Percentiles rank a stretch among this genome's conserved stretches.
phyloP scores from a whole-genome alignment of 1,140 invertebrate genomes.

The Spodoptera frugiperda region DNA sequence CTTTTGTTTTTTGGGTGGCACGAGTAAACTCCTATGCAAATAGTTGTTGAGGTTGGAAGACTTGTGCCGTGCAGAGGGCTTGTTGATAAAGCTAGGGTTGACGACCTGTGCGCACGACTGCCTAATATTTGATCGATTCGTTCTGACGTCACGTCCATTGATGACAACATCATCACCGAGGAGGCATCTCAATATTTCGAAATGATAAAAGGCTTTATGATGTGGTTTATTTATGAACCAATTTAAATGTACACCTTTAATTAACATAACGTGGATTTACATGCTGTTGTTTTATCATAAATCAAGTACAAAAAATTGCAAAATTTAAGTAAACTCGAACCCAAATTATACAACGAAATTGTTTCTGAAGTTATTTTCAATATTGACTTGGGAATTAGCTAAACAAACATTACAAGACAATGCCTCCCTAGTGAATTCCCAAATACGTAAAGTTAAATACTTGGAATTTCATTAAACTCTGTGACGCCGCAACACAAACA shows the following conservation, averaged over 20 bases:
- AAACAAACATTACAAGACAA: constrained; percentile 49
- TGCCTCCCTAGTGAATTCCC: constrained; percentile 47
- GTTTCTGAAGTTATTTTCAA: constrained; percentile 12
- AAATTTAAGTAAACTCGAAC: too few relatives aligned
- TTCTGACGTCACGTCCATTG: constrained; percentile 68
- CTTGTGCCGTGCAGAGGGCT: constrained; percentile 52
- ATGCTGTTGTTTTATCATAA: too few relatives aligned
- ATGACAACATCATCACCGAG: constrained; percentile 2
- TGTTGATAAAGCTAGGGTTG: constrained; percentile 81
- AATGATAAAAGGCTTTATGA: neutral
- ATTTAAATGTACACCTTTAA: too few relatives aligned
- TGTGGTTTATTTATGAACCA: too few relatives aligned
- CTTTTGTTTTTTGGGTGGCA: constrained; percentile 33
- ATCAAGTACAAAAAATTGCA: too few relatives aligned
- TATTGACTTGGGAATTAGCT: constrained; percentile 19
- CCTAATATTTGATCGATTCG: constrained; percentile 66
- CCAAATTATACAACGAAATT: neutral
- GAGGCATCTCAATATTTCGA: constrained; percentile 1
- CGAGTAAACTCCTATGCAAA: constrained; percentile 64
- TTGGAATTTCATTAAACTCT: constrained; percentile 63
- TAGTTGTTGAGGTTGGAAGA: constrained; percentile 52
- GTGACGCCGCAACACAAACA: constrained; percentile 57
- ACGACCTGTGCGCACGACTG: constrained; percentile 76
- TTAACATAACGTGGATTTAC: too few relatives aligned
- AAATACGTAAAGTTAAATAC: constrained; percentile 55